phyloP scores from a whole-genome alignment of 2,797 vertebrate genomes.

The Takifugu ocellatus region DNA sequence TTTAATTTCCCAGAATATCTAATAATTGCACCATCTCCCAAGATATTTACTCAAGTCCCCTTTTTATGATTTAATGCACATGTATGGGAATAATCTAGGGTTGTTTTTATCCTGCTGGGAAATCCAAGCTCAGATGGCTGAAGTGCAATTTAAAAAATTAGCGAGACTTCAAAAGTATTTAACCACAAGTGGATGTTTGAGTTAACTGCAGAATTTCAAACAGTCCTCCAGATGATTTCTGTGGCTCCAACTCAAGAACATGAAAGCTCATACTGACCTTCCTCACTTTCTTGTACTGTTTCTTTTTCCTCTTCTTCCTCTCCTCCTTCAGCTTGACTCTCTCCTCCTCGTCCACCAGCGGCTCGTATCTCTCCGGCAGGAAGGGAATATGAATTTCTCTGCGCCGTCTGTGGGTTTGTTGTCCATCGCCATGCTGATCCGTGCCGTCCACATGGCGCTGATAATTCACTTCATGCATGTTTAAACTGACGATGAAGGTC shows the following conservation, averaged over 20 bases:
- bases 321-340: slow-evolving; percentile 50
- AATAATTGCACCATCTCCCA: no score
- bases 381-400: slow-evolving; percentile 69
- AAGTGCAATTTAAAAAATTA: no score
- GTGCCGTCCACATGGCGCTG: slow-evolving; percentile 48
- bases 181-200: no score
- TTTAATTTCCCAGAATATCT: no score
- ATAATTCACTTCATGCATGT: slow-evolving; percentile 35
- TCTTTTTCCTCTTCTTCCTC: slow-evolving; percentile 69
- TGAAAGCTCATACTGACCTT: slow-evolving; percentile 73
- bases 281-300: slow-evolving; percentile 80
- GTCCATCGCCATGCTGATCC: slow-evolving; percentile 16
- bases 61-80: not conserved
- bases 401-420: slow-evolving; percentile 22
- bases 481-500: slow-evolving; percentile 36
- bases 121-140: not conserved
- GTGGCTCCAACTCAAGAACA: no score
- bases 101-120: not conserved
- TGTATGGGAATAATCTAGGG: slow-evolving; percentile 3
- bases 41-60: no score
- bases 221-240: no score
- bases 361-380: slow-evolving; percentile 76
- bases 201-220: no score
- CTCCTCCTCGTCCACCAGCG: slow-evolving; percentile 61
- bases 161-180: no score